Percentiles rank a stretch among this genome's conserved stretches.
Evolutionary conservation across 2,888 invertebrate genomes (phyloP).

Genomic region (Monopis laevigella): DNA sequence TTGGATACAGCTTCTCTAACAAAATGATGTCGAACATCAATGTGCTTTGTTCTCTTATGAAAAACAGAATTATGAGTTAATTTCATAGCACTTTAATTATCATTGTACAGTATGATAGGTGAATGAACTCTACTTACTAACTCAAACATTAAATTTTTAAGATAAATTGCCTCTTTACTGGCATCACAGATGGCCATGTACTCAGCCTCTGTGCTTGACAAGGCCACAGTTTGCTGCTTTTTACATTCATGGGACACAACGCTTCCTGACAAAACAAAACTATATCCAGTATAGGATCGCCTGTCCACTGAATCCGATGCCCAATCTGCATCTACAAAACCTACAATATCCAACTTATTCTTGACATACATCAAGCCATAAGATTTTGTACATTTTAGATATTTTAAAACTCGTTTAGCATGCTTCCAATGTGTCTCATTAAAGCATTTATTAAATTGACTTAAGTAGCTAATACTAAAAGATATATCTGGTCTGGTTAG

Average conservation of each 20-base stretch:
- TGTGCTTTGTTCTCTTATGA: too few relatives aligned
- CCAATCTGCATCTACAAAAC: background rate
- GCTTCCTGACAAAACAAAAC: background rate
- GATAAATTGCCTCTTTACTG: too few relatives aligned
- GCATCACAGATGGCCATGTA: too few relatives aligned
- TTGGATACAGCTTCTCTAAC: too few relatives aligned
- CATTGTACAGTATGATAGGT: too few relatives aligned
- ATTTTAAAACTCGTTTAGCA: background rate
- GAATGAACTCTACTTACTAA: too few relatives aligned
- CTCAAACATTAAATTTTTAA: too few relatives aligned
- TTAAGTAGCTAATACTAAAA: conserved; percentile 11
- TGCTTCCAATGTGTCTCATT: background rate
- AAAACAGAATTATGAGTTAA: too few relatives aligned
- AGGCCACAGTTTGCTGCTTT: background rate
- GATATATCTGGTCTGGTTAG: conserved; percentile 14
- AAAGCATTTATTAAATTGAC: conserved; percentile 6
- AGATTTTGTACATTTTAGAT: background rate
- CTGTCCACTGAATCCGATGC: background rate
- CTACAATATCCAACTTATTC: background rate
- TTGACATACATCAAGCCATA: background rate
- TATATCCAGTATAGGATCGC: background rate
- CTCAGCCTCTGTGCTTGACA: background rate
- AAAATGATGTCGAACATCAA: too few relatives aligned
- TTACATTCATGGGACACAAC: background rate
- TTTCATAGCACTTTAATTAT: too few relatives aligned